Percentiles rank a stretch among this genome's conserved stretches.
phyloP scores from a whole-genome alignment of 2,888 invertebrate species.

The Drosophila nigritarsus region DNA sequence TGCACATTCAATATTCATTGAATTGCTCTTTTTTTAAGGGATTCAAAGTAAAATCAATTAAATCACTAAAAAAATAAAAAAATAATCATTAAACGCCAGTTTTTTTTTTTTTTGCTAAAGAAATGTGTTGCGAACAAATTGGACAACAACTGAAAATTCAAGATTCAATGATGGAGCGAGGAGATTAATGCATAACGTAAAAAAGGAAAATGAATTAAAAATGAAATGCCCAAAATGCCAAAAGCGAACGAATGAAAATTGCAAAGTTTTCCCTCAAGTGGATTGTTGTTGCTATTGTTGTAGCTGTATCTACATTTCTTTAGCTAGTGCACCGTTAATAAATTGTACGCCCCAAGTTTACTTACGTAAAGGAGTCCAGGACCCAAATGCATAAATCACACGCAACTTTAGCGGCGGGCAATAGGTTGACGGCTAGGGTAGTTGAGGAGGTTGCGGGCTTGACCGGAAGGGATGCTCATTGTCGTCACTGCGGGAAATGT shows the following conservation, averaged over 20 bases:
- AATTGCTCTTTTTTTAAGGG: background rate
- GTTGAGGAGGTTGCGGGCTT: constrained; percentile 9
- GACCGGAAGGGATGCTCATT: constrained; percentile 34
- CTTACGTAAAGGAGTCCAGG: constrained; percentile 59
- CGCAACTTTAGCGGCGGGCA: constrained; percentile 44
- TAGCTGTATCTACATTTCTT: constrained; percentile 37
- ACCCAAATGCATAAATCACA: constrained; percentile 75
- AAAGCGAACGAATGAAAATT: constrained; percentile 27
- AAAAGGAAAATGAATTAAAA: background rate
- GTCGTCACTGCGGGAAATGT: constrained; percentile 50
- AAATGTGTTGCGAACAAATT: constrained; percentile 20
- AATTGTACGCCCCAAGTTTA: constrained; percentile 64
- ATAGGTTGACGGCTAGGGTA: constrained; percentile 10
- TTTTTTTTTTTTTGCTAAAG: background rate
- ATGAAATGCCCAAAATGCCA: constrained; percentile 5
- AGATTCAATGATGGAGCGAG: constrained; percentile 12
- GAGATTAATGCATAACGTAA: constrained; percentile 35
- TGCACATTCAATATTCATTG: background rate
- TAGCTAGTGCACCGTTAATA: constrained; percentile 58
- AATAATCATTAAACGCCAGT: constrained; percentile 1
- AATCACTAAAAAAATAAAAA: background rate
- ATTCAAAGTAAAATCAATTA: background rate
- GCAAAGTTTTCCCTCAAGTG: constrained; percentile 28
- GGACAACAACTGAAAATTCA: constrained; percentile 7
- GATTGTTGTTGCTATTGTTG: constrained; percentile 17